Percentiles rank a stretch among this genome's conserved stretches.
Conservation (phyloP, 2,113 vertebrate genomes). For the Cisticola juncidis region DNA sequence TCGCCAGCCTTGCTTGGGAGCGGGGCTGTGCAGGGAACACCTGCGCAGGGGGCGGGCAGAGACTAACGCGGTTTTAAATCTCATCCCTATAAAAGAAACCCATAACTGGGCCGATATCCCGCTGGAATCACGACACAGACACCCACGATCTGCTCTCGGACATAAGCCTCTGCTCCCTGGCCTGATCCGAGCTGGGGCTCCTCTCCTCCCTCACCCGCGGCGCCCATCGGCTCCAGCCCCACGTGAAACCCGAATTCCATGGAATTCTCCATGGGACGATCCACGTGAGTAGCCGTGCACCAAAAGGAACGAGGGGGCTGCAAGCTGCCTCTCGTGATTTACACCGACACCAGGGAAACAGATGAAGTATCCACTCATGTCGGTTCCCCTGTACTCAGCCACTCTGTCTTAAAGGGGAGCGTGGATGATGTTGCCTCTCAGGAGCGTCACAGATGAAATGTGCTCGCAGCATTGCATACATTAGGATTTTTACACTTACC, state of each 20-base stretch:
- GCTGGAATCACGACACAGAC: accelerated
- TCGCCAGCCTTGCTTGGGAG: background rate
- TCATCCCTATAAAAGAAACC: accelerated
- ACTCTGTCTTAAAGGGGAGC: background rate
- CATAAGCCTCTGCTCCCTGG: accelerated
- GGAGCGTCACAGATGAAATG: accelerated
- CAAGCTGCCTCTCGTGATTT: background rate
- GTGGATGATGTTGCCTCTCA: accelerated
- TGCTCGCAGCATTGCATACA: accelerated
- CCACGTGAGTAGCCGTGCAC: accelerated
- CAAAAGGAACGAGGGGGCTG: accelerated
- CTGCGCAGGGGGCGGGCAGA: background rate
- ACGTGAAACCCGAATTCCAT: accelerated
- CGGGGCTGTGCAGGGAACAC: background rate
- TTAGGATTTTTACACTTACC: background rate
- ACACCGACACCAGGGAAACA: accelerated
- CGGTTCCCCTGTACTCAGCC: background rate
- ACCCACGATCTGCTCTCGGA: background rate
- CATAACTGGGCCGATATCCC: background rate
- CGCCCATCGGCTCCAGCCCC: accelerated
- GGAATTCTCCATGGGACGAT: background rate
- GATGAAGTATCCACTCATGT: accelerated
- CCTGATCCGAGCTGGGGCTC: accelerated
- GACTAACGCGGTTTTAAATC: background rate
- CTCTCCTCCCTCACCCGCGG: accelerated